Conservation (phyloP, 35 echinoderm and acorn worm species). For the Diadema setosum region DNA sequence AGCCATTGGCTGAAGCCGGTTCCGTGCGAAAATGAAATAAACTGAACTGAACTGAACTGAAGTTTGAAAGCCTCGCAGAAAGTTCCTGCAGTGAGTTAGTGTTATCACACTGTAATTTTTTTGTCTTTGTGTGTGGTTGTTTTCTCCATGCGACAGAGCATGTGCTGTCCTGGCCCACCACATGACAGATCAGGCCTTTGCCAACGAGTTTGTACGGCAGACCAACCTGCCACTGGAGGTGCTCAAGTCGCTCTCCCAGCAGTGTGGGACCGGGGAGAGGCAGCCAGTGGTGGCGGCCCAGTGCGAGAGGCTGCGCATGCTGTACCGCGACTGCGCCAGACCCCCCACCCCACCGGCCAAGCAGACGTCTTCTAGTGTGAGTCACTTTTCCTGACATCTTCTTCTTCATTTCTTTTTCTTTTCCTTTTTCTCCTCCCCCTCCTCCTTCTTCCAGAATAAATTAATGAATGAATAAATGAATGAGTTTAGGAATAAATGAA, state of each 20-base stretch:
- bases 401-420: too few relatives aligned
- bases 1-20: too few relatives aligned
- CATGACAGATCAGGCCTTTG: conserved; percentile 66
- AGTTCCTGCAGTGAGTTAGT: too few relatives aligned
- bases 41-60: too few relatives aligned
- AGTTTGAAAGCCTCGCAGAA: too few relatives aligned
- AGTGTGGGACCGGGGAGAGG: conserved; percentile 55
- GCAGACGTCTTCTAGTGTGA: conserved; percentile 18
- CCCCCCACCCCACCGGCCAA: conserved; percentile 74
- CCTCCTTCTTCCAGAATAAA: too few relatives aligned
- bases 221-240: conserved; percentile 45
- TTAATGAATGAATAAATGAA: too few relatives aligned
- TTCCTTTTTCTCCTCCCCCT: too few relatives aligned
- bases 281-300: conserved; percentile 50
- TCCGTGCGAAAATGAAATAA: too few relatives aligned
- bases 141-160: neutral
- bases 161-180: conserved; percentile 53
- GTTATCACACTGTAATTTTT: neutral
- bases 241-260: conserved; percentile 38
- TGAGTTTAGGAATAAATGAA: too few relatives aligned
- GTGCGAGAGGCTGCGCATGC: conserved; percentile 68
- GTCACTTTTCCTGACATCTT: too few relatives aligned
- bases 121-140: neutral
- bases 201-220: conserved; percentile 67
- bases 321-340: conserved; percentile 84